Evolutionary conservation across 2,888 invertebrate species (phyloP), one percentile per base, ranked within the genome.

Genomic region (Drosophila yooni): DNA sequence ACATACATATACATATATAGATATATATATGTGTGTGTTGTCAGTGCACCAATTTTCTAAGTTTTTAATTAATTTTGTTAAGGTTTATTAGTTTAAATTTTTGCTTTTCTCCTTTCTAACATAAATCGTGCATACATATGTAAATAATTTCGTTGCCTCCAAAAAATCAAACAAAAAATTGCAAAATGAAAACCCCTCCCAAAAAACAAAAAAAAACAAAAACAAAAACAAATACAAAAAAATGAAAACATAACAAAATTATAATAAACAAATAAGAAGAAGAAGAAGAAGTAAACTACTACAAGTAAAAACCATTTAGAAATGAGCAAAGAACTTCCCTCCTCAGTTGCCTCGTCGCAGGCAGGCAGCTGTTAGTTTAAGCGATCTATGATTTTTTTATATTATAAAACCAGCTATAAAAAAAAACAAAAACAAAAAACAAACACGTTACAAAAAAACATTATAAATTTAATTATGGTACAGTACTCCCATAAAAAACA

Each of bases 251-350:
- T 18, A 36, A 36, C 27, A 54, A 46, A 25, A 46, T 46, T 54
- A 53, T 34, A 34, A 53, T n/a, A 69, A 48, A 33, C 36, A 54
- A 70, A 58, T 33, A 64, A 38, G 21, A 50, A 54, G 60, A 79
- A 50, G 34, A 46, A 21, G 43, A 43, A 11, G 21, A 46, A 7
- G 15, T 58, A 71, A 58, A 70, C 51, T 65, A 65, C 59, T 65
- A 67, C 63, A 83, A 65, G 68, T 61, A 69, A 54, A 54, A 83
- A 76, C 80, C 76, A 85, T 77, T 83, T 88, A 84, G 77, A 87
- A 81, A 81, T 81, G 79, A 87, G 88, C 79, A 82, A 87, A 88
- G 89, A 85, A 89, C 89, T 85, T 85, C 85, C 85, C 85, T 85
- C 85, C 85, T 85, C 89, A 87, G 89, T 85, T 85, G 85, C 85